Evolutionary conservation across 2,797 vertebrate species (phyloP).

Genomic region (Podargus strigoides): DNA sequence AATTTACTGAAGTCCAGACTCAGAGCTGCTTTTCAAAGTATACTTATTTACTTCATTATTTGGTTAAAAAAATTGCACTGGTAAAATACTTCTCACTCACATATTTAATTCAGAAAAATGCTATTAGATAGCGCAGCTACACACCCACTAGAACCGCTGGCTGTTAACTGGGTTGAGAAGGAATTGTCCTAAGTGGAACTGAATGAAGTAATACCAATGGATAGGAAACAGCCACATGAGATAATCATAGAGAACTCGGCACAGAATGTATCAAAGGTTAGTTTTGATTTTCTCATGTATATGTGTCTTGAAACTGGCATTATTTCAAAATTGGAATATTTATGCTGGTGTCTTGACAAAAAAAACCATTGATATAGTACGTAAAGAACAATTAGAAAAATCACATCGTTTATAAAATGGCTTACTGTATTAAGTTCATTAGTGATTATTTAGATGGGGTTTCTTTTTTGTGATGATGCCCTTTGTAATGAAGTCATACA

Average conservation of each 20-base stretch:
- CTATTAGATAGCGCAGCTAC: background rate
- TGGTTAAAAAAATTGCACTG: background rate
- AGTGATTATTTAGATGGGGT: background rate
- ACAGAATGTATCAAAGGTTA: background rate
- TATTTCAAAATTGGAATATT: background rate
- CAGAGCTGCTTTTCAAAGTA: background rate
- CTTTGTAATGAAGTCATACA: background rate
- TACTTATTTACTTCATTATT: background rate
- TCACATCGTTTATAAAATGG: background rate
- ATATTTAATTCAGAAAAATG: background rate
- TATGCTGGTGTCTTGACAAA: background rate
- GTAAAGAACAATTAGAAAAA: conserved; percentile 57
- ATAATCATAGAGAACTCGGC: background rate
- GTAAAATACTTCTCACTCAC: background rate
- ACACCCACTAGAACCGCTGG: background rate
- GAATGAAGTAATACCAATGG: background rate
- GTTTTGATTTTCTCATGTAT: background rate
- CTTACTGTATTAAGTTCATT: background rate
- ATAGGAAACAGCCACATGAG: background rate
- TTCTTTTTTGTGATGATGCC: background rate
- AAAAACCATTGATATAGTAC: background rate
- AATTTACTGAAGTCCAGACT: background rate
- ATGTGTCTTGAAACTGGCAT: background rate
- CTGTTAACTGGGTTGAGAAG: background rate
- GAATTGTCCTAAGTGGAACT: background rate